Conservation (phyloP, 1,140 invertebrate species). For the Aphidius ervi region DNA sequence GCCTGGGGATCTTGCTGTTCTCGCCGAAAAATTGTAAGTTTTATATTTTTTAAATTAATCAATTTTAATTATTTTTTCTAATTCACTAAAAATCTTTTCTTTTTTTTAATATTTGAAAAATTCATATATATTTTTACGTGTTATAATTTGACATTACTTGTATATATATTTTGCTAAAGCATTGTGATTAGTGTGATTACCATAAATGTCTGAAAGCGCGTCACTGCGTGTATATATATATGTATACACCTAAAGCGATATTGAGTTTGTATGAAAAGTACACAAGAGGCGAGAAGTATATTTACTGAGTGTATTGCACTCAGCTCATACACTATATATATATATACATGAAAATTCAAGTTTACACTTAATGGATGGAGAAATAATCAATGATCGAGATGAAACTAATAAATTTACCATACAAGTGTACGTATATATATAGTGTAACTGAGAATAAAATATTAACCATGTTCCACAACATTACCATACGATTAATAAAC, state of each 20-base stretch:
- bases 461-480: slow-evolving; percentile 31
- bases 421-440: slow-evolving; percentile 23
- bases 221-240: background rate
- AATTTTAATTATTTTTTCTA: too few relatives aligned
- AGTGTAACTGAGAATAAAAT: slow-evolving; percentile 20
- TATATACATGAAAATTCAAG: background rate
- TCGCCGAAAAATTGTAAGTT: slow-evolving; percentile 79
- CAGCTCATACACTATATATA: background rate
- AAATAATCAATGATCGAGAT: slow-evolving; percentile 11
- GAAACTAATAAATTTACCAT: background rate
- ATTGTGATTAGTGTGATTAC: slow-evolving; percentile 11
- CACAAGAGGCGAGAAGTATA: slow-evolving; percentile 8
- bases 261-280: background rate
- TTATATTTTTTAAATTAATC: background rate
- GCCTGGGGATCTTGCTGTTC: slow-evolving; percentile 63
- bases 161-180: background rate
- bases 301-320: slow-evolving; percentile 1
- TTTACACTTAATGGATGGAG: background rate
- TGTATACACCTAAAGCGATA: too few relatives aligned
- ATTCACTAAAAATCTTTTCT: too few relatives aligned
- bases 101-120: background rate
- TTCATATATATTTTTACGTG: background rate
- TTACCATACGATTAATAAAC: slow-evolving; percentile 37
- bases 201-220: slow-evolving; percentile 20
- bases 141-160: too few relatives aligned